Base-by-base conservation (phyloP, 64 coral and sea anemone species). In the Montipora cactus region DNA sequence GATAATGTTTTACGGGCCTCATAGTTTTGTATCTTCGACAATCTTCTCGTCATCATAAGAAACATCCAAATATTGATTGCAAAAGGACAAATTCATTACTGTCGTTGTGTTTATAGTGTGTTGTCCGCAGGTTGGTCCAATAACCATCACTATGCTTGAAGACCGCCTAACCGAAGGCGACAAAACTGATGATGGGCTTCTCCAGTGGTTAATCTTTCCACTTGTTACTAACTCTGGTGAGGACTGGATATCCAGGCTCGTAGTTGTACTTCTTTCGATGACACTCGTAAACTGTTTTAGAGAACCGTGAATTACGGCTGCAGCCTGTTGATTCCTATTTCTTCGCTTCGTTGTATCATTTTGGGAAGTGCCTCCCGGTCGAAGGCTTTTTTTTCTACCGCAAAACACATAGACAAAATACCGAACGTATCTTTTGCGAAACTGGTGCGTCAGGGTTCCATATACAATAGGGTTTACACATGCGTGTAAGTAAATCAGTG, bases 401-500 rank as follows among this genome's bases (percentile, higher is more conserved):
- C 90, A 92, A 69, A 71, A 92, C 21, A 92, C 13, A 58, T 44
- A 76, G 3, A 15, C 28, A n/a, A 92, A 71, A 57, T 71, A 87
- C 74, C 53, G 74, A 50, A 93, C n/a, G 73, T 93, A 93, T 28
- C 74, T 83, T 12, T 62, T 28, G 37, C 91, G 91, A 80, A 88
- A 93, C 84, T 88, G 91, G 8, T 75, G 75, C 7, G 91, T 93
- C 25, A 93, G 45, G 28, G 57, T 87, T 11, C 91, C 91, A 47
- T 93, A 93, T 4, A 93, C 85, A 5, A 93, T 80, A 0, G 91
- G 83, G 55, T 93, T 93, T 8, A 93, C 83, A 45, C 91, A 87
- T 23, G 78, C 64, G 59, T 93, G 91, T 16, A 93, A 25, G 59
- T 28, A 93, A 16, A 93, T 93, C 5, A 93, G 46, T 23, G 91